Evolutionary conservation across 2,888 invertebrate genomes (phyloP).

Genomic region (Torymus auratus): DNA sequence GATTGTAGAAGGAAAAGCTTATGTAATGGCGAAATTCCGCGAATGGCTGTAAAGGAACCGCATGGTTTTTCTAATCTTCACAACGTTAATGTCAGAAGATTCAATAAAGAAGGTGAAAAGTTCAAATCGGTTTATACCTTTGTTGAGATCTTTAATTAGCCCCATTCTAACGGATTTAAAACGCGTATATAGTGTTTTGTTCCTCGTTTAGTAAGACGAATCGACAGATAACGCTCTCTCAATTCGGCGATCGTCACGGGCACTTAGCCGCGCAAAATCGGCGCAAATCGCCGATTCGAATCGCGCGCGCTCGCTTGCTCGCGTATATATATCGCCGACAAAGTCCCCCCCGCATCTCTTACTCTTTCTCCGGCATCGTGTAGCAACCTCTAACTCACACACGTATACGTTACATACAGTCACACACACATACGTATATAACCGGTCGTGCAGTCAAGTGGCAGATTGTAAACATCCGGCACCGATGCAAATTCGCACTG

Average conservation of each 20-base stretch:
- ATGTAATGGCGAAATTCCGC: too few relatives aligned
- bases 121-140: too few relatives aligned
- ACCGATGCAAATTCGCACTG: slow-evolving; percentile 55
- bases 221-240: neutral
- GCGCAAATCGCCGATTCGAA: slow-evolving; percentile 48
- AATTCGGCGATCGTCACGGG: slow-evolving; percentile 33
- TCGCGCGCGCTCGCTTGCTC: neutral
- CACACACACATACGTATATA: slow-evolving; percentile 22
- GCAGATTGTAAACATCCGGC: slow-evolving; percentile 74
- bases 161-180: too few relatives aligned
- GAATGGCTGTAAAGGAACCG: too few relatives aligned
- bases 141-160: too few relatives aligned
- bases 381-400: neutral
- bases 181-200: too few relatives aligned
- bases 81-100: too few relatives aligned
- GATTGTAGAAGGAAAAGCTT: too few relatives aligned
- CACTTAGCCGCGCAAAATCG: slow-evolving; percentile 13
- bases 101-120: too few relatives aligned
- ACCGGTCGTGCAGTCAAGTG: slow-evolving; percentile 68
- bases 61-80: too few relatives aligned
- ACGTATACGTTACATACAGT: neutral
- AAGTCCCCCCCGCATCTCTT: neutral
- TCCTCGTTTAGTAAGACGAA: neutral
- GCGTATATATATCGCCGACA: neutral
- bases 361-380: neutral